Percentiles rank a stretch among this genome's conserved stretches.
Conservation (phyloP, 2,113 vertebrate genomes). For the Andinoacara biseriatus region DNA sequence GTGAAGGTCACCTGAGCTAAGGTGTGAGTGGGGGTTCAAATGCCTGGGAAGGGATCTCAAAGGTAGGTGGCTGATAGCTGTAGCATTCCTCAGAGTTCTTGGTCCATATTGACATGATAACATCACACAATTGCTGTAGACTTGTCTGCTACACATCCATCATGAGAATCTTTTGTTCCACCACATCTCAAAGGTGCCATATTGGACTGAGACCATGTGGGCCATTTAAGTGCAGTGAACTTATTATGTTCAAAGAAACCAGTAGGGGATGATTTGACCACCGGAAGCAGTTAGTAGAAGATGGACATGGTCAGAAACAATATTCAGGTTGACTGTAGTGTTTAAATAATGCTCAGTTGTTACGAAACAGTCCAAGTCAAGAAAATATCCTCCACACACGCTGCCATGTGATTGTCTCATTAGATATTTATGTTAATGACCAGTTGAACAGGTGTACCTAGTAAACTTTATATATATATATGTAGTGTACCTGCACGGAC, state of each 20-base stretch:
- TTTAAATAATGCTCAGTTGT: not conserved
- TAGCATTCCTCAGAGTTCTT: not conserved
- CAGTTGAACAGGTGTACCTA: not conserved
- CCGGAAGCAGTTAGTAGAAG: not conserved
- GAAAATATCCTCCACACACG: not conserved
- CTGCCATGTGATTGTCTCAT: not conserved
- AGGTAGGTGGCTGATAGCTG: too few species aligned
- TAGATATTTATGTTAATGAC: not conserved
- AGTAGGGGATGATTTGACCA: not conserved
- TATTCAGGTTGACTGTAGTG: not conserved
- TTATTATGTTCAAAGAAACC: not conserved
- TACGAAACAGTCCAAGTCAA: not conserved
- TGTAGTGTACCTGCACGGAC: not conserved
- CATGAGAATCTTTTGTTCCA: not conserved
- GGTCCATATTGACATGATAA: not conserved
- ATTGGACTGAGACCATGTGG: not conserved
- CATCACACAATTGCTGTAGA: not conserved
- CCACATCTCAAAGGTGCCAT: not conserved
- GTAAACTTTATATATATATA: not conserved
- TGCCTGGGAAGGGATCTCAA: too few species aligned
- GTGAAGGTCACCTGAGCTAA: not conserved
- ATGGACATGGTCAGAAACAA: not conserved
- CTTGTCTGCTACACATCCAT: not conserved
- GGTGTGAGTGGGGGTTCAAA: not conserved
- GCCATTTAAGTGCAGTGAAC: not conserved